Evolutionary conservation across 2,888 invertebrate species (phyloP).

Genomic region (Notodonta dromedarius): DNA sequence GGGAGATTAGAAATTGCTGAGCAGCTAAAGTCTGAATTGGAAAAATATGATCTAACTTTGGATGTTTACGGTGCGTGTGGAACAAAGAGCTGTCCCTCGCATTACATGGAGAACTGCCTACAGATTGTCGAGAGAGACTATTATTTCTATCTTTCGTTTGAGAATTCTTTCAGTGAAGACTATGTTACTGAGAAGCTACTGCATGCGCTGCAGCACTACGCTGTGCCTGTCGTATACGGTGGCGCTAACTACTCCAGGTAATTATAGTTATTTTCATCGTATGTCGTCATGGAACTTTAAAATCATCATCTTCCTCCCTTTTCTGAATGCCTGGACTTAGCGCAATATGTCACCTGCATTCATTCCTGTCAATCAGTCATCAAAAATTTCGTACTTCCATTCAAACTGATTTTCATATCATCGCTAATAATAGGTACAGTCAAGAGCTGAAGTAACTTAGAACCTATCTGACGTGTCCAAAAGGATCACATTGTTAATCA

Average conservation of each 20-base stretch:
- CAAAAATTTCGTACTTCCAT: no score
- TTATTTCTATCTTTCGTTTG: constrained; percentile 66
- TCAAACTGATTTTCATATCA: no score
- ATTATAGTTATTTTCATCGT: background rate
- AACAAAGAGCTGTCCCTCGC: constrained; percentile 37
- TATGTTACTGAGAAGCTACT: constrained; percentile 70
- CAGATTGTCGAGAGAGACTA: constrained; percentile 50
- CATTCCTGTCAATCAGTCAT: no score
- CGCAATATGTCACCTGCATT: no score
- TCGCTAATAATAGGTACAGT: no score
- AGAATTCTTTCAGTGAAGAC: constrained; percentile 61
- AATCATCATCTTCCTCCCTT: no score
- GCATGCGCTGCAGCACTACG: constrained; percentile 51
- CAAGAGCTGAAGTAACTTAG: no score
- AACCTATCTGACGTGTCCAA: no score
- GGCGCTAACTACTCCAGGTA: constrained; percentile 69
- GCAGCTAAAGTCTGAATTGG: constrained; percentile 40
- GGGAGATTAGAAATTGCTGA: constrained; percentile 41
- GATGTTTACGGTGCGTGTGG: constrained; percentile 63
- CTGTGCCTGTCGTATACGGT: constrained; percentile 65
- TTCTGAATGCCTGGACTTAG: no score
- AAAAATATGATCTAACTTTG: constrained; percentile 39
- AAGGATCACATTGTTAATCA: no score
- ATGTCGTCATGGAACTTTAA: no score
- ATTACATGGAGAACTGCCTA: constrained; percentile 43